A percentile compares a stretch with the other conserved stretches of the same genome.
Conservation (phyloP, 2,113 vertebrate species). For the Charina bottae region DNA sequence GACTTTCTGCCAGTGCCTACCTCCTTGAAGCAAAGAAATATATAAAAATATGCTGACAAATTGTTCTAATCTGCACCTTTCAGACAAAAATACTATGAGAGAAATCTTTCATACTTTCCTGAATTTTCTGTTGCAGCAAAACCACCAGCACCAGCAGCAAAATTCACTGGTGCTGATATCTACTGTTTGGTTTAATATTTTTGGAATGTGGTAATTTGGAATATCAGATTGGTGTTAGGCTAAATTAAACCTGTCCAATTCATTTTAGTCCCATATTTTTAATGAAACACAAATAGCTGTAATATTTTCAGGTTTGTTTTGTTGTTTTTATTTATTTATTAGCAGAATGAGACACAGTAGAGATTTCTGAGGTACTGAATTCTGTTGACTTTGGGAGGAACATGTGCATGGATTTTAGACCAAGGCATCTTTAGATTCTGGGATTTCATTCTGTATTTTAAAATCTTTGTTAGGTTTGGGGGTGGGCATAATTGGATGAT, state of each 20-base stretch:
- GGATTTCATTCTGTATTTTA: background rate
- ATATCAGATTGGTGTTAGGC: background rate
- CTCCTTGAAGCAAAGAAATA: too few relatives aligned
- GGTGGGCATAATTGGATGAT: background rate
- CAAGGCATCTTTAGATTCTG: background rate
- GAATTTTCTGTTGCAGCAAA: background rate
- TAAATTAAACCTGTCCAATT: background rate
- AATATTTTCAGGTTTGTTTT: background rate
- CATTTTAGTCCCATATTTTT: background rate
- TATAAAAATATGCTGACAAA: background rate
- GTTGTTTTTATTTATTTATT: background rate
- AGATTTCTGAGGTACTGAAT: background rate
- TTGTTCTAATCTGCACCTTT: background rate
- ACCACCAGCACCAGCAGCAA: background rate
- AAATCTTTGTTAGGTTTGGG: background rate
- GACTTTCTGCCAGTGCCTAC: background rate
- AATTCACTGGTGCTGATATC: background rate
- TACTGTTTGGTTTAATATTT: background rate
- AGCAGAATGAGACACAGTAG: background rate
- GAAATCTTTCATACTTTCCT: background rate
- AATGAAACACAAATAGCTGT: background rate
- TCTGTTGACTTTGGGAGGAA: background rate
- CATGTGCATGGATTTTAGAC: background rate
- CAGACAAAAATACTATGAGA: background rate
- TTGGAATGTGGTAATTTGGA: background rate